These are phyloP conservation scores for Drosophila malerkotliana DNA, from an alignment of 1,140 invertebrate genomes.

Conservation along the genomic window DNA sequence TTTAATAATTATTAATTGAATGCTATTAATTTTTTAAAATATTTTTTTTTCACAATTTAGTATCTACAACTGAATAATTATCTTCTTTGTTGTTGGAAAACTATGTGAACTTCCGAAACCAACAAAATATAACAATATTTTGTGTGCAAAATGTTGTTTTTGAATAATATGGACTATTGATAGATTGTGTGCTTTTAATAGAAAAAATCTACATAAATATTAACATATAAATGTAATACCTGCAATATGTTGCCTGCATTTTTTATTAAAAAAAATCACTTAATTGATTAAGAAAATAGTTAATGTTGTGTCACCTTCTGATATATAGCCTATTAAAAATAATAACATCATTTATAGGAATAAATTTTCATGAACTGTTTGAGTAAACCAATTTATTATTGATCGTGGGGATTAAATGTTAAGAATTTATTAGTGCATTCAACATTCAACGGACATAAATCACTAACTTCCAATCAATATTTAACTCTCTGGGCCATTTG, in stretches of 20 bases:
- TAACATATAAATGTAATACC: too few species aligned
- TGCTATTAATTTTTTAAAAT: too few species aligned
- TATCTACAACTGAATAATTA: too few species aligned
- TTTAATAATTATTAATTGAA: too few species aligned
- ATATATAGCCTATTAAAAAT: neutral
- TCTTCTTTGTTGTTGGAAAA: too few species aligned
- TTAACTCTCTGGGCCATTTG: neutral
- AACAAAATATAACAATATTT: too few species aligned
- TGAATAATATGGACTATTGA: too few species aligned
- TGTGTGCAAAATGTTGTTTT: too few species aligned
- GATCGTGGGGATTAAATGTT: neutral
- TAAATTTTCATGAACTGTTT: neutral
- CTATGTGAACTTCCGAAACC: too few species aligned
- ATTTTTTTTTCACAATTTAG: too few species aligned
- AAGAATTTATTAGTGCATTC: constrained; percentile 2
- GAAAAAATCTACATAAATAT: too few species aligned
- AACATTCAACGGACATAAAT: neutral
- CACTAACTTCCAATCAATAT: neutral
- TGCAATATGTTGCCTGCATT: neutral
- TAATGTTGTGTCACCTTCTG: neutral
- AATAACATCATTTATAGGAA: neutral
- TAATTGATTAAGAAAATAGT: neutral
- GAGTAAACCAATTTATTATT: neutral
- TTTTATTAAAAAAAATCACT: neutral
- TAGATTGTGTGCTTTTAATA: too few species aligned